A percentile compares a stretch with the other conserved stretches of the same genome.
These are phyloP conservation scores for Orchesella flavescens DNA, from an alignment of 2,888 invertebrate species.

Conservation along the genomic window DNA sequence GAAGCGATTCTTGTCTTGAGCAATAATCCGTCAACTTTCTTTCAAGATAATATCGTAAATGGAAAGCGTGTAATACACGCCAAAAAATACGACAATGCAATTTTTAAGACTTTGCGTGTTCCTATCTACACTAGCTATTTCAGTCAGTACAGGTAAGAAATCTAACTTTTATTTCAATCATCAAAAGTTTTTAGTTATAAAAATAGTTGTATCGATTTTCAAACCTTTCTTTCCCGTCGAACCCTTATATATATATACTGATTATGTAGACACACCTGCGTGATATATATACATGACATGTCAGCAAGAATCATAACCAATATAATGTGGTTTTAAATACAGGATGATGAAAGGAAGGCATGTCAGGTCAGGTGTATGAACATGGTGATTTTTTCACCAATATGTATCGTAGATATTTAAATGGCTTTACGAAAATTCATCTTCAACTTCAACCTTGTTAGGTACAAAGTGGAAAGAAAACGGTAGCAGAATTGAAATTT, in stretches of 20 bases:
- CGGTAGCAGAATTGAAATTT: too few species aligned
- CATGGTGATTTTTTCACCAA: neutral
- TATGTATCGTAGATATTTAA: too few species aligned
- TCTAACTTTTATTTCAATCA: neutral
- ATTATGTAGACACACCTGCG: too few species aligned
- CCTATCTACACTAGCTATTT: conserved; percentile 51
- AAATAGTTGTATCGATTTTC: neutral
- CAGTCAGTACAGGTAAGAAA: conserved; percentile 59
- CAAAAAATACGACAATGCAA: conserved; percentile 47
- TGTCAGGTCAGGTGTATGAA: neutral
- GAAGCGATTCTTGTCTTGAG: neutral
- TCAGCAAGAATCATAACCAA: too few species aligned
- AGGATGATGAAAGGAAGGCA: neutral
- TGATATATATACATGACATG: too few species aligned
- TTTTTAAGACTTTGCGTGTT: conserved; percentile 56
- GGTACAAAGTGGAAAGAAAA: too few species aligned
- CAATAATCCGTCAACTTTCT: neutral
- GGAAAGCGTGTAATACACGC: conserved; percentile 35
- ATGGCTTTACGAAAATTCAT: too few species aligned
- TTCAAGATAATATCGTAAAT: conserved; percentile 23
- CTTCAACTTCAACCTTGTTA: too few species aligned
- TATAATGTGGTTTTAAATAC: neutral
- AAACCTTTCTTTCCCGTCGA: too few species aligned
- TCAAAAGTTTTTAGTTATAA: neutral
- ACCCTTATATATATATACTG: too few species aligned